Evolutionary conservation across 1,140 invertebrate genomes (phyloP), one percentile per base, ranked within the genome.

Genomic region (Babylonia areolata): DNA sequence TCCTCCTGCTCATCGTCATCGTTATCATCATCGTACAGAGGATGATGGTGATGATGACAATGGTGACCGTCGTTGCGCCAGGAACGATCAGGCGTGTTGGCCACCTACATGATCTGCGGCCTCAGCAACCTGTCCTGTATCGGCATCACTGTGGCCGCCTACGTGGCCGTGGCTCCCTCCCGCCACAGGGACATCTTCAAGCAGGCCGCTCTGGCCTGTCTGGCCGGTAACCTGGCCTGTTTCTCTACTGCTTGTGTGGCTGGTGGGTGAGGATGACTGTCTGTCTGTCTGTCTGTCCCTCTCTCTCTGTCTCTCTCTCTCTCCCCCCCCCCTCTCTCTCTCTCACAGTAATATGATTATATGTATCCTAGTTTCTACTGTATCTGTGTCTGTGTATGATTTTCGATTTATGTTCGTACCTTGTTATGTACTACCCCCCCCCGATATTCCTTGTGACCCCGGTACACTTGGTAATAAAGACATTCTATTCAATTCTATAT

Each of bases 101-200:
- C 98, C 0, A 99, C 98, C 0, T 99, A 97, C 92, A 97, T 98
- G 0, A 96, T 99, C 20, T 99, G 98, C 92, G 98, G 98, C 0
- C 99, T 99, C 94, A 96, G 98, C 0, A 99, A 99, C 95, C 97
- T 98, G 2, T 96, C 96, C 3, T 97, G 97, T 0, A 96, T 99
- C 51, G 98, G 98, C 2, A 98, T 98, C 71, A 96, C 97, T 93
- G 96, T 99, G 15, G 98, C 97, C 0, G 96, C 96, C 0, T 93
- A 99, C 23, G 95, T 96, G 0, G 95, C 96, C 3, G 95, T 99
- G 95, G 96, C 97, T 0, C 98, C 98, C 0, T 95, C 96, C 3
- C 96, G 97, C 87, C 95, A 96, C 87, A 90, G 95, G 6, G 95
- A 96, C 39, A 42, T 93, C 1, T 75, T 90, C 0, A 86, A 85